phyloP scores from a whole-genome alignment of 2,797 vertebrate species.

The Xenentodon cancila region DNA sequence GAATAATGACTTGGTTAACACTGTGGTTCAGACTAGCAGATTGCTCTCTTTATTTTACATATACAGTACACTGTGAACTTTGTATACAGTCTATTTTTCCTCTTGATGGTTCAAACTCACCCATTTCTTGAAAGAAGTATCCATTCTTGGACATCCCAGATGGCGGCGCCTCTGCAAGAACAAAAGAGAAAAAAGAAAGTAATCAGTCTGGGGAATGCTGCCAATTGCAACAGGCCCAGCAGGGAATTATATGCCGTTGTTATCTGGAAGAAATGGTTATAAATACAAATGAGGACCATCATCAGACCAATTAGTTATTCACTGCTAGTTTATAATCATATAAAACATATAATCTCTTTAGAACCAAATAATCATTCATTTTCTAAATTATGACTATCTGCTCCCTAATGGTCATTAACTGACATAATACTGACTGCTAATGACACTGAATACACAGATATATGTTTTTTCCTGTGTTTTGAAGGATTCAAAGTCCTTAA shows the following conservation, averaged over 20 bases:
- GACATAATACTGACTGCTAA: too few species aligned
- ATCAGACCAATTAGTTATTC: not conserved
- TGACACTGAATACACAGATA: too few species aligned
- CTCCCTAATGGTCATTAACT: too few species aligned
- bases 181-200: conserved; percentile 36
- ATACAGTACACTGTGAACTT: conserved; percentile 5
- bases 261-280: conserved; percentile 1
- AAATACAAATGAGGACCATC: conserved; percentile 12
- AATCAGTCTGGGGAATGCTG: conserved; percentile 35
- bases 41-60: conserved; percentile 8
- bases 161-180: conserved; percentile 85
- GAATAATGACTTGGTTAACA: not conserved
- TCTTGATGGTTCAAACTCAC: conserved; percentile 78
- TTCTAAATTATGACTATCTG: too few species aligned
- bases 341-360: not conserved
- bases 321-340: not conserved
- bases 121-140: conserved; percentile 94
- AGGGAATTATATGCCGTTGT: conserved; percentile 10
- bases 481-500: too few species aligned
- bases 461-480: too few species aligned
- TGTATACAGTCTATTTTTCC: not conserved
- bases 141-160: conserved; percentile 94
- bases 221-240: conserved; percentile 20
- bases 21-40: not conserved
- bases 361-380: not conserved